A percentile compares a stretch with the other conserved stretches of the same genome.
Conservation (phyloP, 2,113 vertebrate genomes). For the Alectura lathami region DNA sequence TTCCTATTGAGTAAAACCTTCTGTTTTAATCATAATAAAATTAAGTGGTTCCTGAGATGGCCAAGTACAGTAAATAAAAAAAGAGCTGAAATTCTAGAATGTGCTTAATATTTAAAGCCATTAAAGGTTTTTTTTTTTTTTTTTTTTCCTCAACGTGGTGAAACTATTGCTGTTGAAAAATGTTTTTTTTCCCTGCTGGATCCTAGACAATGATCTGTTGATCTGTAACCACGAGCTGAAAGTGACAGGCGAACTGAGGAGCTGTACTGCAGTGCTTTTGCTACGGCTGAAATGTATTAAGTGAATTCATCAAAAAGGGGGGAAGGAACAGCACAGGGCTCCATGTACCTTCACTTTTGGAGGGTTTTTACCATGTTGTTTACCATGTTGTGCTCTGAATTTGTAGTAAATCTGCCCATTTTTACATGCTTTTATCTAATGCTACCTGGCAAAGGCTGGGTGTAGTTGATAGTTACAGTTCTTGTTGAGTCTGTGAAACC, state of each 20-base stretch:
- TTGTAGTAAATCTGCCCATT: background rate
- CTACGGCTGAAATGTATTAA: background rate
- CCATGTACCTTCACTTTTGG: background rate
- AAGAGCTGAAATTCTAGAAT: background rate
- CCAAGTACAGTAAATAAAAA: background rate
- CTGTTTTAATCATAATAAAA: slow-evolving; percentile 2
- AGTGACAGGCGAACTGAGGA: background rate
- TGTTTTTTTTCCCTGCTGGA: background rate
- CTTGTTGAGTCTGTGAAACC: background rate
- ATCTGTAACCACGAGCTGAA: background rate
- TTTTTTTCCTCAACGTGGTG: background rate
- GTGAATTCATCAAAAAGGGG: background rate
- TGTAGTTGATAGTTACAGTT: background rate
- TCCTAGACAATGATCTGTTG: background rate
- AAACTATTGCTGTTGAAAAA: background rate
- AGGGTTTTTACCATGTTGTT: background rate
- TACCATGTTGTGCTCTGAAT: background rate
- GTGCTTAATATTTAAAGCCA: background rate
- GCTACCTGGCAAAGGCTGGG: background rate
- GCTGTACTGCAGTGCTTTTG: background rate
- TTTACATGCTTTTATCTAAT: background rate
- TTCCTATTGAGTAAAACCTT: background rate
- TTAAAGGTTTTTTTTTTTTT: background rate
- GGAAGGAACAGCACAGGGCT: background rate
- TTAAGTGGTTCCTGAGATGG: background rate